Percentiles rank a stretch among this genome's conserved stretches.
These are phyloP conservation scores for Lycaena phlaeas DNA, from an alignment of 2,888 invertebrate genomes.

Conservation along the genomic window DNA sequence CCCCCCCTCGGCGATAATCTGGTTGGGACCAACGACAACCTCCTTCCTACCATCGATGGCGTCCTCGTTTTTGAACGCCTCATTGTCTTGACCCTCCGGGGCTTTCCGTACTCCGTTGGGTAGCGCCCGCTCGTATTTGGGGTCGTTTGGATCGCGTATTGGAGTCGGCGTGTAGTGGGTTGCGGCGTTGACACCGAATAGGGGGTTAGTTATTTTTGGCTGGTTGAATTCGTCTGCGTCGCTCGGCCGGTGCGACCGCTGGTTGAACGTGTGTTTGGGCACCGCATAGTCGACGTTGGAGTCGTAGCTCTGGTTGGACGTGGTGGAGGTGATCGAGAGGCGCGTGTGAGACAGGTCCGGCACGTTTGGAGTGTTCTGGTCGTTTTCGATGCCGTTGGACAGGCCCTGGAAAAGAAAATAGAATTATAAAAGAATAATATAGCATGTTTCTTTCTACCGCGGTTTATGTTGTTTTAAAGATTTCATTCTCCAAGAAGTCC, in stretches of 20 bases:
- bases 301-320: slow-evolving; percentile 62
- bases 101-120: slow-evolving; percentile 76
- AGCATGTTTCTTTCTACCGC: neutral
- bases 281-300: slow-evolving; percentile 56
- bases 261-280: slow-evolving; percentile 50
- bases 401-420: slow-evolving; percentile 44
- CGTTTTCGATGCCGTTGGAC: slow-evolving; percentile 62
- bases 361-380: slow-evolving; percentile 54
- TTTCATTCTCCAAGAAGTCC: no score
- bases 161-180: slow-evolving; percentile 58
- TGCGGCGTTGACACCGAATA: slow-evolving; percentile 65
- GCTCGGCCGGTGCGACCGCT: slow-evolving; percentile 32
- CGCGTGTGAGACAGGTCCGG: slow-evolving; percentile 54
- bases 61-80: slow-evolving; percentile 75
- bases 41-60: slow-evolving; percentile 74
- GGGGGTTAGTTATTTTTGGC: slow-evolving; percentile 53
- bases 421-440: no score
- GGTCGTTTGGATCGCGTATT: slow-evolving; percentile 27
- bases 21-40: slow-evolving; percentile 55
- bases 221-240: slow-evolving; percentile 43
- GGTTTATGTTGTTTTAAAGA: no score
- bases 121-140: slow-evolving; percentile 43
- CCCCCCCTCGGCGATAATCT: slow-evolving; percentile 65
- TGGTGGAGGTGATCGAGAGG: slow-evolving; percentile 56
- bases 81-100: slow-evolving; percentile 88